phyloP scores from a whole-genome alignment of 2,113 vertebrate species.

The Xiphophorus hellerii region DNA sequence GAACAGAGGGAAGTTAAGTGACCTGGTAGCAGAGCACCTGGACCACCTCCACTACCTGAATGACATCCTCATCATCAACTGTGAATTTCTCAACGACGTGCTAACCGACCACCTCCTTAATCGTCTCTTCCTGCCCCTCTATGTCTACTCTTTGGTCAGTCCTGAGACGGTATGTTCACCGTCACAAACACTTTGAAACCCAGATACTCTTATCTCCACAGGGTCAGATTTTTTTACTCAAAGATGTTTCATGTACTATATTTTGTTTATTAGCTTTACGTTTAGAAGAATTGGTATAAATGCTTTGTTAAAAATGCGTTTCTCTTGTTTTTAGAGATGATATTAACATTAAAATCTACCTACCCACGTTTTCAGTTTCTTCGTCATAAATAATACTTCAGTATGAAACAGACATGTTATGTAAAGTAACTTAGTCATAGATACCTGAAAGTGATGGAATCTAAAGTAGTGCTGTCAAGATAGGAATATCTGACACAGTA shows the following conservation, averaged over 20 bases:
- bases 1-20: slow-evolving; percentile 94
- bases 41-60: slow-evolving; percentile 99
- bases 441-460: neutral
- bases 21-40: slow-evolving; percentile 95
- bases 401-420: slow-evolving; percentile 3
- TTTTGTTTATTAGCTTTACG: neutral
- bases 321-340: neutral
- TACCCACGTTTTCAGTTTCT: neutral
- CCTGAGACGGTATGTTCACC: slow-evolving; percentile 83
- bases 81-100: slow-evolving; percentile 98
- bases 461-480: neutral
- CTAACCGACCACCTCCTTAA: slow-evolving; percentile 97
- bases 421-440: neutral
- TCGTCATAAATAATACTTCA: neutral
- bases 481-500: neutral
- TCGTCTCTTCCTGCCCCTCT: slow-evolving; percentile 95
- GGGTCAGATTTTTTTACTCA: neutral
- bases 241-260: no score
- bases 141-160: slow-evolving; percentile 92
- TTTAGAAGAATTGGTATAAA: neutral
- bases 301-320: neutral
- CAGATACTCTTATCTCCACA: neutral
- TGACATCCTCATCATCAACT: slow-evolving; percentile 98
- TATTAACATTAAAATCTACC: neutral
- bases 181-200: neutral